Percentiles rank a stretch among this genome's conserved stretches.
phyloP scores from a whole-genome alignment of 1,140 invertebrate genomes.

The Macrobrachium nipponense region DNA sequence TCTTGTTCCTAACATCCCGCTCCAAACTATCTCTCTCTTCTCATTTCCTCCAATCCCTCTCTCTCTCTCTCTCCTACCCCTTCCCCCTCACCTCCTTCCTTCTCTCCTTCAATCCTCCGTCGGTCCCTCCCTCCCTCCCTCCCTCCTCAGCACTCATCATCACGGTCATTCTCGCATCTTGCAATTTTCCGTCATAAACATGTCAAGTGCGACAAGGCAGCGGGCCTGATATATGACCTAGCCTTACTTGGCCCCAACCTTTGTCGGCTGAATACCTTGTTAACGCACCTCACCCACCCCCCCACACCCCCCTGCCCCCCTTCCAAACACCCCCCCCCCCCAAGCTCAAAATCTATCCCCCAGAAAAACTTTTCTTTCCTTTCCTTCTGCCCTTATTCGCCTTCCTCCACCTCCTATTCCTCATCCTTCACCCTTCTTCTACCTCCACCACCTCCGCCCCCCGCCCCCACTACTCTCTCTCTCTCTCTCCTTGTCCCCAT shows the following conservation, averaged over 20 bases:
- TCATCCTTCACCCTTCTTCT: neutral
- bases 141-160: slow-evolving; percentile 19
- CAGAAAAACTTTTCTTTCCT: neutral
- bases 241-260: slow-evolving; percentile 19
- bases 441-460: neutral
- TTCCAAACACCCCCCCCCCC: neutral
- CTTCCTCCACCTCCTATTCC: neutral
- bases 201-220: slow-evolving; percentile 28
- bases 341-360: neutral
- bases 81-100: slow-evolving; percentile 14
- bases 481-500: neutral
- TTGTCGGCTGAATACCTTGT: slow-evolving; percentile 38
- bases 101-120: slow-evolving; percentile 1
- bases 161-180: slow-evolving; percentile 37
- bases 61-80: neutral
- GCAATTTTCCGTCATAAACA: slow-evolving; percentile 55
- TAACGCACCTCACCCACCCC: slow-evolving; percentile 1
- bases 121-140: neutral
- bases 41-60: neutral
- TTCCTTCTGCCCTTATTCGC: neutral
- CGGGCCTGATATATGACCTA: slow-evolving; percentile 18
- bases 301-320: neutral
- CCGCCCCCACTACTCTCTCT: neutral
- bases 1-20: neutral
- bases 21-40: neutral